Conservation (phyloP, 2,888 invertebrate species). For the Andrena praecox region DNA sequence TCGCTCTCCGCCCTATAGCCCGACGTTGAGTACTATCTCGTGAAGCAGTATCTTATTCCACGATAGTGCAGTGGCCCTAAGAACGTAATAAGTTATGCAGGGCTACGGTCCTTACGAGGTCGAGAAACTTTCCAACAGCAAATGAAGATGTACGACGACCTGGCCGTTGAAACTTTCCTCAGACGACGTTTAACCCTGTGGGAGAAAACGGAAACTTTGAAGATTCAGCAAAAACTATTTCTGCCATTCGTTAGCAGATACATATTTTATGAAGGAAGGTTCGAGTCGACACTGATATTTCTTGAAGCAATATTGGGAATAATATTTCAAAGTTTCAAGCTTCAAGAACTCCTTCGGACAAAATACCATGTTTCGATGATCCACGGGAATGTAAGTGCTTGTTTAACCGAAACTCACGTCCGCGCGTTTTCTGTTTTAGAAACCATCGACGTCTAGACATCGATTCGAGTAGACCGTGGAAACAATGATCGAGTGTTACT, state of each 20-base stretch:
- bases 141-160: neutral
- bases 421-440: neutral
- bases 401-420: neutral
- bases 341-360: neutral
- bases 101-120: neutral
- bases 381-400: neutral
- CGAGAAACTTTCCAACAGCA: slow-evolving; percentile 5
- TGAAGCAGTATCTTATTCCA: neutral
- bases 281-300: neutral
- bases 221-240: too few species aligned
- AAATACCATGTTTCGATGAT: neutral
- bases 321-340: neutral
- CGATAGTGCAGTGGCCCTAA: too few species aligned
- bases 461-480: neutral
- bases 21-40: neutral
- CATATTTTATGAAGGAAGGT: neutral
- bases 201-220: too few species aligned
- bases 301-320: neutral
- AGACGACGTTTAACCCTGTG: neutral
- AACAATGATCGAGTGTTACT: slow-evolving; percentile 34
- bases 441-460: slow-evolving; percentile 2
- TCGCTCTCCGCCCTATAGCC: neutral
- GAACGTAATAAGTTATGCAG: slow-evolving; percentile 14
- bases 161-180: neutral
- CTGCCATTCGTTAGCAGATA: too few species aligned